These are phyloP conservation scores for Ectemnius lituratus DNA, from an alignment of 2,888 invertebrate genomes.

Conservation along the genomic window DNA sequence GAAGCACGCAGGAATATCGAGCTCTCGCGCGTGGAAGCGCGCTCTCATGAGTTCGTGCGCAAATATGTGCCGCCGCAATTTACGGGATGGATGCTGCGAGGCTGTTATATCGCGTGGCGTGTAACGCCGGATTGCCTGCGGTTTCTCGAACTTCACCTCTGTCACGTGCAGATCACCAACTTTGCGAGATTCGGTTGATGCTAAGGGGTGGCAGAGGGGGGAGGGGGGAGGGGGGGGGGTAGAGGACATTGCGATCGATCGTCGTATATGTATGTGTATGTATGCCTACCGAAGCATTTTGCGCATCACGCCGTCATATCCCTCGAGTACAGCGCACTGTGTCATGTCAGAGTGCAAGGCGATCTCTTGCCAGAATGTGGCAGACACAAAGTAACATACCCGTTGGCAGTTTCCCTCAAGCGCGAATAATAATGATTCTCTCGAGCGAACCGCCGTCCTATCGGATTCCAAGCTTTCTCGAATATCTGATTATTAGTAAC, in stretches of 20 bases:
- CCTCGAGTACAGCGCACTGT: not conserved
- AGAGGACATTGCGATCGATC: constrained; percentile 38
- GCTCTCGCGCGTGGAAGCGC: not conserved
- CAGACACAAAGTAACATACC: too few species aligned
- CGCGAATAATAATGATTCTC: too few species aligned
- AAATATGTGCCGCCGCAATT: constrained; percentile 27
- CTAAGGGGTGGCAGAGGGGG: constrained; percentile 16
- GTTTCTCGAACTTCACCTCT: constrained; percentile 57
- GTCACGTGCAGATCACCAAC: constrained; percentile 56
- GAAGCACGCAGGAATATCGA: constrained; percentile 1
- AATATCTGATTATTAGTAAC: too few species aligned
- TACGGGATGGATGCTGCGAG: constrained; percentile 31
- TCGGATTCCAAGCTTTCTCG: too few species aligned
- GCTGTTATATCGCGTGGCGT: constrained; percentile 48
- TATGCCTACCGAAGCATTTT: not conserved
- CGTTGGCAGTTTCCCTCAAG: too few species aligned
- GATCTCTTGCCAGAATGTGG: too few species aligned
- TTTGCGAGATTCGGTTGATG: constrained; percentile 28
- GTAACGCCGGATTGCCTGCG: constrained; percentile 59
- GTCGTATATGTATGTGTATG: not conserved
- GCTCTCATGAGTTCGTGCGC: constrained; percentile 16
- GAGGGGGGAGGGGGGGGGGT: constrained; percentile 11
- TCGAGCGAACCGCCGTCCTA: too few species aligned
- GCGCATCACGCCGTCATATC: not conserved
- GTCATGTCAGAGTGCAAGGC: too few species aligned